Percentiles rank a stretch among this genome's conserved stretches.
Conservation (phyloP, 2,113 vertebrate genomes). For the Gasterosteus aculeatus region DNA sequence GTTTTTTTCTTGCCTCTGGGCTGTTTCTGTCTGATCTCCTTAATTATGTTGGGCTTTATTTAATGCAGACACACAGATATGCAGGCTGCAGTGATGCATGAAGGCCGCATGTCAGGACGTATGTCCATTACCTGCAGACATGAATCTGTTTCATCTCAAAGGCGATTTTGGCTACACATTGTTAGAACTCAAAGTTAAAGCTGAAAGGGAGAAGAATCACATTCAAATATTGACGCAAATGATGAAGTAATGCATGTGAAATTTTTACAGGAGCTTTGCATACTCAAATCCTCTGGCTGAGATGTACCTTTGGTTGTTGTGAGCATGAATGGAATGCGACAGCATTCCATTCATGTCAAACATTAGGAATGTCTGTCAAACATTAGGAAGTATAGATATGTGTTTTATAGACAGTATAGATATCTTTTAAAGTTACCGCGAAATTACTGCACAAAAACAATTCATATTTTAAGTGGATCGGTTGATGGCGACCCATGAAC, state of each 20-base stretch:
- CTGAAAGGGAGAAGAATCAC: slow-evolving; percentile 25
- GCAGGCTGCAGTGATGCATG: slow-evolving; percentile 35
- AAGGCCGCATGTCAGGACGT: slow-evolving; percentile 30
- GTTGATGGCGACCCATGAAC: slow-evolving; percentile 19
- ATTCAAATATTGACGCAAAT: slow-evolving; percentile 46
- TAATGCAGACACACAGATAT: slow-evolving; percentile 16
- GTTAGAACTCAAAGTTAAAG: slow-evolving; percentile 31
- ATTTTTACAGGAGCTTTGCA: slow-evolving; percentile 37
- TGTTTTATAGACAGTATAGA: slow-evolving; percentile 27
- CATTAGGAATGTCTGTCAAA: background rate
- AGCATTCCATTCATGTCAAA: too few species aligned
- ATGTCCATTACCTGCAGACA: slow-evolving; percentile 15
- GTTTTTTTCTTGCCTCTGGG: slow-evolving; percentile 57
- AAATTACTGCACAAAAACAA: slow-evolving; percentile 1
- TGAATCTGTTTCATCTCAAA: slow-evolving; percentile 30
- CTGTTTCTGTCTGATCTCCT: slow-evolving; percentile 63
- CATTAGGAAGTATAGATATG: background rate
- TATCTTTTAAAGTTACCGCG: background rate
- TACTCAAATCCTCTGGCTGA: slow-evolving; percentile 52
- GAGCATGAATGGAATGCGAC: slow-evolving; percentile 3
- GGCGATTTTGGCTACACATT: background rate
- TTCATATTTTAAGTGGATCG: slow-evolving; percentile 38
- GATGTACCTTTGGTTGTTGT: slow-evolving; percentile 9
- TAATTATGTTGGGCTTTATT: slow-evolving; percentile 64
- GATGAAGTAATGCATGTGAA: slow-evolving; percentile 13